Base-by-base conservation (phyloP, 2,888 invertebrate genomes). In the Stenichneumon culpator region DNA sequence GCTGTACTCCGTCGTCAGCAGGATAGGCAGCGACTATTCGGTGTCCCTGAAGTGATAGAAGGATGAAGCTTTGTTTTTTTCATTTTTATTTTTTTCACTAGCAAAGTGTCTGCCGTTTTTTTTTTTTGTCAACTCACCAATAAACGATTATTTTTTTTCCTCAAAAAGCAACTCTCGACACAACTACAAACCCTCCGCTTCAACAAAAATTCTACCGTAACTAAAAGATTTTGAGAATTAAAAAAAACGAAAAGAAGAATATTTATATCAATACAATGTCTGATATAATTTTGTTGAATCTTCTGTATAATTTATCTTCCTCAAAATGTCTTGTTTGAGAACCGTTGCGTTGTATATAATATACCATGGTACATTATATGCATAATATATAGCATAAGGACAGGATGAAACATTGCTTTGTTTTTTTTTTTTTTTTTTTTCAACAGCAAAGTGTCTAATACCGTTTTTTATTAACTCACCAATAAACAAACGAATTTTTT, bases 1-100 rank as follows among this genome's bases (percentile, higher is more conserved):
- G 68, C 91, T 96, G 44, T 95, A 97, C 93, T 94, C 96, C 3
- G 94, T 97, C 90, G 94, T 97, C 16, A 96, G 96, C 90, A 95
- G 95, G 92, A 97, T 97, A 92, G 96, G 95, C 36, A 95, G 95
- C 6, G 97, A 97, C 92, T 95, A 95, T 89, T 95, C 96, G 93
- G 93, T 95, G 65, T 94, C 94, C 11, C 28, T 88, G 3, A 91
- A 90, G 83, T 90, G 78, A 87, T n/a, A n/a, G 3, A n/a, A 47
- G 19, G 9, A 36, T 7, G 36, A 36, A 36, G 1, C 36, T 36
- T 7, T 36, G 1, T 14, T 60, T 32, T 60, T n/a, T n/a, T n/a
- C n/a, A n/a, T 11, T 25, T 57, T 22, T 22, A 3, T 22, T 22
- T 57, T 57, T 25, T 22, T 57, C 54, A 78, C 65, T 14, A n/a